phyloP scores from a whole-genome alignment of 2,888 invertebrate genomes.

The Drosophila helvetica region DNA sequence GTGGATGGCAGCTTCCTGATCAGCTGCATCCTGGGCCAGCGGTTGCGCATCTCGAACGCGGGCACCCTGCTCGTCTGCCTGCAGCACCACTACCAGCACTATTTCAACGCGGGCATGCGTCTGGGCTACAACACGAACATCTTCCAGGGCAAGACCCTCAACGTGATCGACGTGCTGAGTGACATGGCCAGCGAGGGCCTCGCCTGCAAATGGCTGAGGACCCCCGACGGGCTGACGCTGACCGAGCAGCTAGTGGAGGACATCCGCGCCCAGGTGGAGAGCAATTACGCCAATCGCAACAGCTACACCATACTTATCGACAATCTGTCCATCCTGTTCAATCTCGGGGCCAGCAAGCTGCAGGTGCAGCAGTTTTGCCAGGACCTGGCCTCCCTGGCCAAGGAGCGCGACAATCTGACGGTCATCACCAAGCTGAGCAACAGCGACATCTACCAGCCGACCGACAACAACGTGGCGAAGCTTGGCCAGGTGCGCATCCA shows the following conservation, averaged over 20 bases:
- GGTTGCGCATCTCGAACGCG: constrained; percentile 86
- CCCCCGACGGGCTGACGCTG: constrained; percentile 76
- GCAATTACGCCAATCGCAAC: constrained; percentile 71
- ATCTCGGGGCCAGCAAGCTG: constrained; percentile 84
- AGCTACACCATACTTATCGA: constrained; percentile 88
- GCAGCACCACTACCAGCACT: constrained; percentile 90
- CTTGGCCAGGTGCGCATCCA: constrained; percentile 87
- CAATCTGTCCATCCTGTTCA: constrained; percentile 89
- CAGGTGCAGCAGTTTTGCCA: constrained; percentile 77
- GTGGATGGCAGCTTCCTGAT: constrained; percentile 90
- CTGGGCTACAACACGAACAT: constrained; percentile 89
- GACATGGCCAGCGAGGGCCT: constrained; percentile 84
- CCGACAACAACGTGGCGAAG: constrained; percentile 87
- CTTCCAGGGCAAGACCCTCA: constrained; percentile 84
- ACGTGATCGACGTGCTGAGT: constrained; percentile 85
- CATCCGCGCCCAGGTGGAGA: constrained; percentile 68
- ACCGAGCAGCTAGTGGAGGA: constrained; percentile 77
- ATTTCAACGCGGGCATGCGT: constrained; percentile 89
- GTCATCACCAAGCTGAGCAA: constrained; percentile 86
- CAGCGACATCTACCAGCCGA: constrained; percentile 86
- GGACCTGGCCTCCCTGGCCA: constrained; percentile 69
- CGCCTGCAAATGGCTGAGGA: constrained; percentile 75
- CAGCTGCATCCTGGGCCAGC: constrained; percentile 87
- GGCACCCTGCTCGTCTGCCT: constrained; percentile 87
- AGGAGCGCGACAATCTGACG: constrained; percentile 83